These are phyloP conservation scores for Tichodroma muraria DNA, from an alignment of 2,113 vertebrate species.

Conservation along the genomic window DNA sequence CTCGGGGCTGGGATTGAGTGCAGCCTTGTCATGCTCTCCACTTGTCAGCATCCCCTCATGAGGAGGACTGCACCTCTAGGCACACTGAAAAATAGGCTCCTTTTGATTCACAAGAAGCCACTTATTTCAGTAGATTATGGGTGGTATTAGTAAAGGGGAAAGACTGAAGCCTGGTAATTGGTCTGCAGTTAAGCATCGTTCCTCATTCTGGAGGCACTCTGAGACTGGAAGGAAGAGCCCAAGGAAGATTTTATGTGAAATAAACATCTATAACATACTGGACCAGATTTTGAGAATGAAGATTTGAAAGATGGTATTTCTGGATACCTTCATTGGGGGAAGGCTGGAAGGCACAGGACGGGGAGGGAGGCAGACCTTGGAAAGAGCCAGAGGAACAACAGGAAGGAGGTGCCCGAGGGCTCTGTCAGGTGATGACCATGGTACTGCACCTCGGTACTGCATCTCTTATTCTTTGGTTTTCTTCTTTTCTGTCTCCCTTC, in stretches of 20 bases:
- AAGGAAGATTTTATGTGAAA: background rate
- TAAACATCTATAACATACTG: background rate
- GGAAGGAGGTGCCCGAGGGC: background rate
- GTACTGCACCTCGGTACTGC: background rate
- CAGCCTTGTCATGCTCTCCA: background rate
- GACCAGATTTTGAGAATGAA: background rate
- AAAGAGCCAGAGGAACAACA: background rate
- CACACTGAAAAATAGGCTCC: background rate
- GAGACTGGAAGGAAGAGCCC: background rate
- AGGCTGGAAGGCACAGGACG: background rate
- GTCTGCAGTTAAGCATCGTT: background rate
- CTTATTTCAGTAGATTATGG: background rate
- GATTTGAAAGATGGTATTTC: background rate
- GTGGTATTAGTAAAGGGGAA: background rate
- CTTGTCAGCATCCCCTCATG: background rate
- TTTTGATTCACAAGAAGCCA: background rate
- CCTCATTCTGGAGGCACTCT: background rate
- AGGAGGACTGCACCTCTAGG: background rate
- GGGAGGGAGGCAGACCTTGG: background rate
- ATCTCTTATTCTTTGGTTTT: background rate
- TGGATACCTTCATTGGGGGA: background rate
- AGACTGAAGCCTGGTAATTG: background rate
- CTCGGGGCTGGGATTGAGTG: background rate
- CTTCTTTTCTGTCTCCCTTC: background rate
- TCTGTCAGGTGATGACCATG: background rate